phyloP scores from a whole-genome alignment of 2,113 vertebrate species.

The Rhombomys opimus region DNA sequence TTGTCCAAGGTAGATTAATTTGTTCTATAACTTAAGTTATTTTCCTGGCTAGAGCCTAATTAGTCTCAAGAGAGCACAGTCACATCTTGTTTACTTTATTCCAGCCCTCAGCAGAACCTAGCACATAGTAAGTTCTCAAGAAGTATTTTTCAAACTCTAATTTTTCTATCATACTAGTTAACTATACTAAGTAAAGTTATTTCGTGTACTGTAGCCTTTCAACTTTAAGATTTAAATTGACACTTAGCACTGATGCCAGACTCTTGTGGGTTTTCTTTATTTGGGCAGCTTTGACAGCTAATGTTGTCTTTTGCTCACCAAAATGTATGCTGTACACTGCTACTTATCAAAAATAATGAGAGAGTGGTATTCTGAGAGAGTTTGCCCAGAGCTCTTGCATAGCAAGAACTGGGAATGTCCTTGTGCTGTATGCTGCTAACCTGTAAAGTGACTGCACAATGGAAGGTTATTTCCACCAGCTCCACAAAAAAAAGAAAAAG shows the following conservation, averaged over 20 bases:
- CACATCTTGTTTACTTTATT: background rate
- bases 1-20: background rate
- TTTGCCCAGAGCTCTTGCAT: conserved; percentile 2
- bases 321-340: background rate
- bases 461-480: background rate
- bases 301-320: background rate
- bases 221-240: conserved; percentile 22
- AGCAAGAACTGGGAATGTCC: background rate
- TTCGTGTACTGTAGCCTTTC: background rate
- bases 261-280: background rate
- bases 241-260: background rate
- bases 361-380: background rate
- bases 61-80: background rate
- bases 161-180: background rate
- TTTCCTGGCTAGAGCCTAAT: background rate
- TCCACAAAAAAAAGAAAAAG: background rate
- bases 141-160: background rate
- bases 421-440: background rate
- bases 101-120: background rate
- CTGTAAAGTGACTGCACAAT: background rate
- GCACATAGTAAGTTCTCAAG: background rate
- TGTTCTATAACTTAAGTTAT: background rate
- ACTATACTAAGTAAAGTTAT: conserved; percentile 18
- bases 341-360: conserved; percentile 4
- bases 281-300: background rate